These are phyloP conservation scores for Drosophila flavopinicola DNA, from an alignment of 2,888 invertebrate genomes.

Conservation along the genomic window DNA sequence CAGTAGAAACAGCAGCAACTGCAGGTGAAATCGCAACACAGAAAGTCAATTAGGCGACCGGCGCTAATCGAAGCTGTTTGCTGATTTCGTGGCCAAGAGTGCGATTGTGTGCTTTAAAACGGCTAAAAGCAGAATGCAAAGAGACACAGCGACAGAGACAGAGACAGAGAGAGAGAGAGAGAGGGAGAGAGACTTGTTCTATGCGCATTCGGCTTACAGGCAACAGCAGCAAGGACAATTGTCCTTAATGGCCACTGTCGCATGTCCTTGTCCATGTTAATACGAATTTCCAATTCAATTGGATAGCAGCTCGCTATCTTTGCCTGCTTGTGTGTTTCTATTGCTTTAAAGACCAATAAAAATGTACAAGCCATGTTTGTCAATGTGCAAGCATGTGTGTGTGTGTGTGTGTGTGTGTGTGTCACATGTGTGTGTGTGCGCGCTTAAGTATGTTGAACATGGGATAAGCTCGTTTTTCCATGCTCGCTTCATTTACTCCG, in stretches of 20 bases:
- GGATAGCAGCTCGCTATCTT: slow-evolving; percentile 38
- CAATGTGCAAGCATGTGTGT: slow-evolving; percentile 1
- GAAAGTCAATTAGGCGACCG: slow-evolving; percentile 74
- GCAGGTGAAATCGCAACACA: slow-evolving; percentile 75
- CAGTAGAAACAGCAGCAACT: slow-evolving; percentile 15
- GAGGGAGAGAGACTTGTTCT: slow-evolving; percentile 3
- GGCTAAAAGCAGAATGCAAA: slow-evolving; percentile 9
- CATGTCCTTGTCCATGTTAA: slow-evolving; percentile 44
- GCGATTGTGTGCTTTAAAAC: slow-evolving; percentile 12
- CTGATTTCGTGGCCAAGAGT: slow-evolving; percentile 30
- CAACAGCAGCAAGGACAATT: slow-evolving; percentile 24
- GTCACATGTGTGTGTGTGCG: slow-evolving; percentile 27
- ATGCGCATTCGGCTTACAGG: background rate
- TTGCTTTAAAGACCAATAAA: slow-evolving; percentile 70
- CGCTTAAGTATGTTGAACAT: slow-evolving; percentile 72
- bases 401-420: slow-evolving; percentile 14
- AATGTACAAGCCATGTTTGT: slow-evolving; percentile 49
- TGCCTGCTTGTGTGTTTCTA: slow-evolving; percentile 34
- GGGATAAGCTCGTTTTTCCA: slow-evolving; percentile 67
- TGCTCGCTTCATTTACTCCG: slow-evolving; percentile 66
- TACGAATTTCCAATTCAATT: slow-evolving; percentile 69
- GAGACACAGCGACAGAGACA: too few species aligned
- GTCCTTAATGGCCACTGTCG: slow-evolving; percentile 39
- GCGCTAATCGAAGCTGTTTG: slow-evolving; percentile 65
- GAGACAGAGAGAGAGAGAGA: too few species aligned